phyloP scores from a whole-genome alignment of 1,140 invertebrate species.

The Drosophila kepulauana region DNA sequence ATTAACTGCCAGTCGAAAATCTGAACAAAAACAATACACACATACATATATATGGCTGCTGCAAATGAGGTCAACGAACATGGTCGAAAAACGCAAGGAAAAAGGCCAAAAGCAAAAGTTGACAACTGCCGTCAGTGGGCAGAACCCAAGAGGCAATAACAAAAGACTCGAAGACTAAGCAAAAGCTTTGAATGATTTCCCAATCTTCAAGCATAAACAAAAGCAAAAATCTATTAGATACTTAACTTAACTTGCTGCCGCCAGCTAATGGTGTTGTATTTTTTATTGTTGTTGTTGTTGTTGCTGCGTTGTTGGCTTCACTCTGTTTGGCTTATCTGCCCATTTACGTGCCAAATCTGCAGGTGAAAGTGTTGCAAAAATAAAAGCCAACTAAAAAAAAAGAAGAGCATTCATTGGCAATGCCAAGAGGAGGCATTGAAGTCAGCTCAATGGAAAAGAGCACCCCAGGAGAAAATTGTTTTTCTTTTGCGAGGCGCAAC shows the following conservation, averaged over 20 bases:
- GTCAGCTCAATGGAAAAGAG: conserved; percentile 15
- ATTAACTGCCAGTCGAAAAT: conserved; percentile 57
- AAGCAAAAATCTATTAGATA: conserved; percentile 37
- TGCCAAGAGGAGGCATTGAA: conserved; percentile 3
- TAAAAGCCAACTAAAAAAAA: conserved; percentile 31
- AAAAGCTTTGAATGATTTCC: conserved; percentile 62
- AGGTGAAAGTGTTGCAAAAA: conserved; percentile 82
- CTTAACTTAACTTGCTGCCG: conserved; percentile 47
- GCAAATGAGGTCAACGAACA: conserved; percentile 72
- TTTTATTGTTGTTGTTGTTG: conserved; percentile 24
- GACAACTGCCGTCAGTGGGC: conserved; percentile 61
- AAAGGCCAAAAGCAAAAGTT: conserved; percentile 42
- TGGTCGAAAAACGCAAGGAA: conserved; percentile 38
- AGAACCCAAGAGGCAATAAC: conserved; percentile 42
- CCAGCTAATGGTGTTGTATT: conserved; percentile 32
- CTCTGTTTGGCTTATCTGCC: conserved; percentile 61
- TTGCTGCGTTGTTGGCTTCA: conserved; percentile 31
- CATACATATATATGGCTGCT: neutral
- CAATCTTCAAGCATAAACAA: conserved; percentile 37
- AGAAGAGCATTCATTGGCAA: conserved; percentile 16
- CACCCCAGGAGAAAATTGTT: conserved; percentile 65
- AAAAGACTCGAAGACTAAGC: conserved; percentile 33
- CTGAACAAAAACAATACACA: conserved; percentile 34
- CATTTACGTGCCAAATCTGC: conserved; percentile 78
- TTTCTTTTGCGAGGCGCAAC: conserved; percentile 36